These are phyloP conservation scores for Zootoca vivipara DNA, from an alignment of 2,113 vertebrate genomes.

Conservation along the genomic window DNA sequence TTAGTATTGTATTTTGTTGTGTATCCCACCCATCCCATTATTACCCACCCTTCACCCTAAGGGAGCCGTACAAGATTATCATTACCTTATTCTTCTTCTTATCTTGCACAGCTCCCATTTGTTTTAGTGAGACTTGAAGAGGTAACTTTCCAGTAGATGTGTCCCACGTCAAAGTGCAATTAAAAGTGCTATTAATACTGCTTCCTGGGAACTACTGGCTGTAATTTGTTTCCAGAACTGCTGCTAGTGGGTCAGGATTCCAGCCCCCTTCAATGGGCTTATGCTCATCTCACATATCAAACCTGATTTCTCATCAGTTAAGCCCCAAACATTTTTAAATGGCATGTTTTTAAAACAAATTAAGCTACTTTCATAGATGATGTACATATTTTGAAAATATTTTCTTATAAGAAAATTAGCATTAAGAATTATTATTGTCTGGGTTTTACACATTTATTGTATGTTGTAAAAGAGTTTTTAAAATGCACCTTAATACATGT, in stretches of 20 bases:
- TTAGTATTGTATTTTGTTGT: no score
- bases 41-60: no score
- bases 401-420: conserved; percentile 50
- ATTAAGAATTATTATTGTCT: conserved; percentile 46
- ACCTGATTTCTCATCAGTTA: not conserved
- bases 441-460: conserved; percentile 52
- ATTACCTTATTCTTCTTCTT: no score
- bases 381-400: conserved; percentile 59
- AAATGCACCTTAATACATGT: conserved; percentile 52
- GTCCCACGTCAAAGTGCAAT: not conserved
- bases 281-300: conserved; percentile 8
- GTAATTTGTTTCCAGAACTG: conserved; percentile 1
- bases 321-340: conserved; percentile 39
- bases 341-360: conserved; percentile 22
- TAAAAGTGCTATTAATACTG: not conserved
- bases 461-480: conserved; percentile 40
- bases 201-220: not conserved
- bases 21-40: no score
- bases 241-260: not conserved
- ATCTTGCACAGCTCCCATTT: not conserved
- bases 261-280: not conserved
- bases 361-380: conserved; percentile 34
- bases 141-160: not conserved
- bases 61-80: no score
- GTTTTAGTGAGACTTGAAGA: not conserved